These are phyloP conservation scores for Cyanoramphus novaezelandiae DNA, from an alignment of 2,113 vertebrate species.

Conservation along the genomic window DNA sequence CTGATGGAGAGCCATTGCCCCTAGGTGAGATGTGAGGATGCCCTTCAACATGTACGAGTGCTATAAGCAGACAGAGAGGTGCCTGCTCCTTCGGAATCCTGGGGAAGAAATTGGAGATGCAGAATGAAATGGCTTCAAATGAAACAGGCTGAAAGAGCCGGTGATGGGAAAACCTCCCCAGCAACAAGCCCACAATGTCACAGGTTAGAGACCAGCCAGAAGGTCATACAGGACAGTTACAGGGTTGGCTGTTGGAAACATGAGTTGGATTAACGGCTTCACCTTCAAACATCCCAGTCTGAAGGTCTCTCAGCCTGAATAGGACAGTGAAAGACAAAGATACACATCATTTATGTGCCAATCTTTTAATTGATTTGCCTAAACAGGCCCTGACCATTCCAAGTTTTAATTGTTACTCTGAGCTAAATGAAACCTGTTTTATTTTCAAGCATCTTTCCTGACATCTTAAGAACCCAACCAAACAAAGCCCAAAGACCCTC, in stretches of 20 bases:
- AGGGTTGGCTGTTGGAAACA: background rate
- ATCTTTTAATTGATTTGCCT: conserved; percentile 40
- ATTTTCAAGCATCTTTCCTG: background rate
- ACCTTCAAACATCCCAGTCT: background rate
- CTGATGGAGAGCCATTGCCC: background rate
- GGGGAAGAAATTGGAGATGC: background rate
- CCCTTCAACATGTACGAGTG: accelerated
- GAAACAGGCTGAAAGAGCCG: background rate
- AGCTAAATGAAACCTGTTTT: conserved; percentile 32
- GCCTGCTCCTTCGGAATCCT: background rate
- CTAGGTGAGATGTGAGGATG: background rate
- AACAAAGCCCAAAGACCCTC: background rate
- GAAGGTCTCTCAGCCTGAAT: background rate
- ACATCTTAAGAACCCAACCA: background rate
- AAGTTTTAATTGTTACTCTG: conserved; percentile 45
- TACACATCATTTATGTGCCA: background rate
- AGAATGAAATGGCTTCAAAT: background rate
- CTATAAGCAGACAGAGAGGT: background rate
- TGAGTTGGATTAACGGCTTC: background rate
- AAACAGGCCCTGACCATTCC: background rate
- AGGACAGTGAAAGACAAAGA: background rate
- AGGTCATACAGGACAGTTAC: background rate
- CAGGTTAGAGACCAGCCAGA: background rate
- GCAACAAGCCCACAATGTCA: background rate
- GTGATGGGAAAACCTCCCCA: background rate